Conservation (phyloP, 2,797 vertebrate species). For the Rallus crepitans region DNA sequence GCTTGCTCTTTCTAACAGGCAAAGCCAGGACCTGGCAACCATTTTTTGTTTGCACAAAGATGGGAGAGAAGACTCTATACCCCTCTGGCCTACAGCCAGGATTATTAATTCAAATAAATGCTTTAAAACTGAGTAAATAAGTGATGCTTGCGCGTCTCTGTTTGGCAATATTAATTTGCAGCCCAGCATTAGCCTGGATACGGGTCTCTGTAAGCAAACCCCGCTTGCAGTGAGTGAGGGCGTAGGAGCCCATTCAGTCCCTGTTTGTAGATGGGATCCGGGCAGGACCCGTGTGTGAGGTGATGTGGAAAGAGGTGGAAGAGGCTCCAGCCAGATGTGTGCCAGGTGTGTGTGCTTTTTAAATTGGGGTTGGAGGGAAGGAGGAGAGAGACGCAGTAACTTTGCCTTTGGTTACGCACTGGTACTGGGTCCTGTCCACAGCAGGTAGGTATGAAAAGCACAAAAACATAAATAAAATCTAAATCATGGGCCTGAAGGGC, state of each 20-base stretch:
- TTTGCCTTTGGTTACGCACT: not conserved
- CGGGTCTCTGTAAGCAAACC: not conserved
- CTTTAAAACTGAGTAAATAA: not conserved
- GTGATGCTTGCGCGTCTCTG: not conserved
- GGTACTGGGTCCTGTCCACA: not conserved
- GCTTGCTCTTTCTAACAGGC: not conserved
- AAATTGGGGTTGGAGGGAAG: not conserved
- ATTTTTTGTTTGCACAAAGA: not conserved
- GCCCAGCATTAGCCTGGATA: not conserved
- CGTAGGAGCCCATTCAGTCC: not conserved
- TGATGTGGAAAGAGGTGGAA: not conserved
- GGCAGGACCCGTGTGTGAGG: not conserved
- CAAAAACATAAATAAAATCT: no score
- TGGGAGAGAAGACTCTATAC: not conserved
- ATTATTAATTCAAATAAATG: not conserved
- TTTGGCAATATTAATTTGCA: not conserved
- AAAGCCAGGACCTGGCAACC: not conserved
- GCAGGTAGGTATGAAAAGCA: not conserved
- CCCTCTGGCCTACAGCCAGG: not conserved
- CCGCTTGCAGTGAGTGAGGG: not conserved
- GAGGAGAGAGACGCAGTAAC: not conserved
- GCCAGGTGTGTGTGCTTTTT: not conserved
- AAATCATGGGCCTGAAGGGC: no score
- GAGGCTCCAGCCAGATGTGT: accelerated
- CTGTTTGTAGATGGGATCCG: not conserved